Percentiles rank a stretch among this genome's conserved stretches.
These are phyloP conservation scores for Drosophila phalerata DNA, from an alignment of 2,888 invertebrate species.

Conservation along the genomic window DNA sequence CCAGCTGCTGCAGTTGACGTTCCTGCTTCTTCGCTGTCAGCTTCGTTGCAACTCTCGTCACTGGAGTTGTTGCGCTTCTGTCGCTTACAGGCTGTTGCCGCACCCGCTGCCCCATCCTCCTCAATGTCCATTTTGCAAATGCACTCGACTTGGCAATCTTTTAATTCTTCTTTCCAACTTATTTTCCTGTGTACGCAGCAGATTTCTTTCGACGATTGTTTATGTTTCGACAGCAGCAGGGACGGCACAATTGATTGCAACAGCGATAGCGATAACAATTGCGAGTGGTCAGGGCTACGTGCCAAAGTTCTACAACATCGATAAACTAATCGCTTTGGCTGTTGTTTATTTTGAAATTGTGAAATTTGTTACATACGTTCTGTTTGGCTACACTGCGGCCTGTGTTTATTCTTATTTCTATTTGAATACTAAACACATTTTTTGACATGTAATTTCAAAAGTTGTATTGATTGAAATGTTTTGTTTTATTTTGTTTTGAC, in stretches of 20 bases:
- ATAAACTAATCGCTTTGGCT: conserved; percentile 13
- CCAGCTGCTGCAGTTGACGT: neutral
- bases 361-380: neutral
- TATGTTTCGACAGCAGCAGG: conserved; percentile 53
- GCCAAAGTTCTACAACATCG: conserved; percentile 15
- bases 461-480: neutral
- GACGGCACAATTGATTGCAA: conserved; percentile 32
- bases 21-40: conserved; percentile 16
- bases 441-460: neutral
- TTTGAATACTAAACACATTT: neutral
- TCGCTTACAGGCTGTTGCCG: conserved; percentile 58
- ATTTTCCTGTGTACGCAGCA: conserved; percentile 53
- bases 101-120: conserved; percentile 32
- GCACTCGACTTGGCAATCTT: neutral
- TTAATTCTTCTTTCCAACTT: conserved; percentile 10
- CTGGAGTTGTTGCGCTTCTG: conserved; percentile 42
- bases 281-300: conserved; percentile 22
- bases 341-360: conserved; percentile 11
- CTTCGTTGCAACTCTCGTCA: conserved; percentile 18
- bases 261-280: conserved; percentile 9
- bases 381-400: neutral
- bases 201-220: conserved; percentile 53
- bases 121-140: conserved; percentile 53
- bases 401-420: neutral
- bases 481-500: neutral